phyloP scores from a whole-genome alignment of 2,888 invertebrate species.

The Zaprionus lineosus region DNA sequence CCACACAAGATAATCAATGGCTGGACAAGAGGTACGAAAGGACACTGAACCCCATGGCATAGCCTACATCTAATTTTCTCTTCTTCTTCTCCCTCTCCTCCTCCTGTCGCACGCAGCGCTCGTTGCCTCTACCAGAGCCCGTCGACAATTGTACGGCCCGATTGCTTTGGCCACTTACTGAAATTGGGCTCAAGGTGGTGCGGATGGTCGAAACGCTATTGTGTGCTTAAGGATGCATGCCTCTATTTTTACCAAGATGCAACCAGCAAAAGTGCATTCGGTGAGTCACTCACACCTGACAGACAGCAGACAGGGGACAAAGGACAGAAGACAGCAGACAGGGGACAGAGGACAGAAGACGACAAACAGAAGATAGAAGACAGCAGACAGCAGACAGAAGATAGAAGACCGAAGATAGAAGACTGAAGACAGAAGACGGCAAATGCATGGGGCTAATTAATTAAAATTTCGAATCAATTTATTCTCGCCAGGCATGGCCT shows the following conservation, averaged over 20 bases:
- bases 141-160: slow-evolving; percentile 90
- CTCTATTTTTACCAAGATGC: slow-evolving; percentile 96
- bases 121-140: slow-evolving; percentile 92
- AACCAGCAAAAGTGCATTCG: slow-evolving; percentile 93
- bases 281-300: slow-evolving; percentile 81
- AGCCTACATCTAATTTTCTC: no score
- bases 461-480: slow-evolving; percentile 41
- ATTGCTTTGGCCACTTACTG: slow-evolving; percentile 96
- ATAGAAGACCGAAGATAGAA: slow-evolving; percentile 2
- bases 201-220: slow-evolving; percentile 95
- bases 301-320: not conserved
- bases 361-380: not conserved
- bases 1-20: slow-evolving; percentile 88
- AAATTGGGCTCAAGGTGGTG: slow-evolving; percentile 93
- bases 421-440: slow-evolving; percentile 19
- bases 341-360: slow-evolving; percentile 16
- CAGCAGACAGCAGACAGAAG: slow-evolving; percentile 11
- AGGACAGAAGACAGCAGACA: slow-evolving; percentile 13
- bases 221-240: slow-evolving; percentile 97
- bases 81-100: slow-evolving; percentile 3
- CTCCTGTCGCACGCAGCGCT: slow-evolving; percentile 84
- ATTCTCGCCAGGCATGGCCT: slow-evolving; percentile 89
- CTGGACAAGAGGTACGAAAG: slow-evolving; percentile 84
- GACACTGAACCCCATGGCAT: slow-evolving; percentile 25
- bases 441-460: slow-evolving; percentile 50